These are phyloP conservation scores for Thecocarcelia acutangulata DNA, from an alignment of 2,888 invertebrate genomes.

Conservation along the genomic window DNA sequence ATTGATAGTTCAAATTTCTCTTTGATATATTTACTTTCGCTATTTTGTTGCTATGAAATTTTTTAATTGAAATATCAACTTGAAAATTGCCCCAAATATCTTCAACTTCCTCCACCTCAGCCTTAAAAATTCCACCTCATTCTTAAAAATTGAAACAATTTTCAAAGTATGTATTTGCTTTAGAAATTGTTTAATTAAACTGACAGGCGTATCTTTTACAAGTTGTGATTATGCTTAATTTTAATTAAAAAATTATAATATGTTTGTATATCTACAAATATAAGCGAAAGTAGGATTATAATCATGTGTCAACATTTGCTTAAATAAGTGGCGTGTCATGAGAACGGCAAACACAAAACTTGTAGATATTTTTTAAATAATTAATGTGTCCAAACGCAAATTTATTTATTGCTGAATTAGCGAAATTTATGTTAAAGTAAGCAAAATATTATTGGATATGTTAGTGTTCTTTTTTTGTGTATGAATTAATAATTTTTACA, in stretches of 20 bases:
- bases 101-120: too few relatives aligned
- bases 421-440: background rate
- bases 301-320: constrained; percentile 43
- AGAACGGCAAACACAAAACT: constrained; percentile 1
- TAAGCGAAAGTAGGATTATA: background rate
- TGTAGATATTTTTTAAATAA: constrained; percentile 26
- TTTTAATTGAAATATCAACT: too few relatives aligned
- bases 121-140: too few relatives aligned
- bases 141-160: too few relatives aligned
- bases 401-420: constrained; percentile 36
- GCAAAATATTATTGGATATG: constrained; percentile 5
- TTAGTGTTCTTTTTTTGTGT: too few relatives aligned
- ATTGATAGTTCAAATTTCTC: too few relatives aligned
- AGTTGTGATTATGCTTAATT: background rate
- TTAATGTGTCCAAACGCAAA: constrained; percentile 38
- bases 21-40: too few relatives aligned
- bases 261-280: background rate
- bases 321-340: constrained; percentile 45
- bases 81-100: too few relatives aligned
- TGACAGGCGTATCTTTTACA: constrained; percentile 11
- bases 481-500: too few relatives aligned
- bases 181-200: too few relatives aligned
- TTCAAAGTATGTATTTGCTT: too few relatives aligned
- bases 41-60: too few relatives aligned
- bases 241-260: background rate